Base-by-base conservation (phyloP, 2,797 vertebrate species). In the Lepilemur septentrionalis region DNA sequence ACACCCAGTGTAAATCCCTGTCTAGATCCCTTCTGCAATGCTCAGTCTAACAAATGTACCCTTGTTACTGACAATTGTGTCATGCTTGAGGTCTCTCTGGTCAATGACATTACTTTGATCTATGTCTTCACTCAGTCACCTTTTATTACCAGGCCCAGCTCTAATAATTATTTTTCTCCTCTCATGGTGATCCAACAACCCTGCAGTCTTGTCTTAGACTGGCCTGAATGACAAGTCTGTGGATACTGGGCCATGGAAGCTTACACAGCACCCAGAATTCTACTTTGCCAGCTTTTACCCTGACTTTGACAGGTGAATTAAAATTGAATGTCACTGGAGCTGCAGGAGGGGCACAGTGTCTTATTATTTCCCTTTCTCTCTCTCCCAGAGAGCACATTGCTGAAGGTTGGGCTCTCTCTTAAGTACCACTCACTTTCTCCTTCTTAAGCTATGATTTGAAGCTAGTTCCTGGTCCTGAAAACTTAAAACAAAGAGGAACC, bases 401-500 rank as follows among this genome's bases (percentile, higher is more conserved):
- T 32, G 32, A 92, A 81, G 38, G 4, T 11, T 81, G 48, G 28
- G 7, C 20, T 55, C 8, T 89, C 46, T 75, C 3, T 78, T 81
- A 93, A 82, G 32, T 79, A 38, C 55, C 55, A 79, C 22, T 50
- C 52, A 63, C 20, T 52, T 94, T 76, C 14, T 59, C 72, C 43
- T 92, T 84, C 70, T 88, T 87, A 82, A 85, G 43, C 65, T 90
- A 32, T 55, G 43, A 85, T 75, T 72, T 88, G 61, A 79, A 96
- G 81, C 67, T 95, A 79, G 25, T 88, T 82, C 32, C 57, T 79
- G 38, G 61, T 89, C 72, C 57, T 91, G 20, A 46, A 78, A 91
- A 92, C 69, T 96, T 98, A 94, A 96, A 93, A 97, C 94, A 96
- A 94, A 97, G 81, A 94, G 46, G 57, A 81, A 67, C 30, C 41